Base-by-base conservation (phyloP, 2,888 invertebrate genomes). In the Lymantria dispar region DNA sequence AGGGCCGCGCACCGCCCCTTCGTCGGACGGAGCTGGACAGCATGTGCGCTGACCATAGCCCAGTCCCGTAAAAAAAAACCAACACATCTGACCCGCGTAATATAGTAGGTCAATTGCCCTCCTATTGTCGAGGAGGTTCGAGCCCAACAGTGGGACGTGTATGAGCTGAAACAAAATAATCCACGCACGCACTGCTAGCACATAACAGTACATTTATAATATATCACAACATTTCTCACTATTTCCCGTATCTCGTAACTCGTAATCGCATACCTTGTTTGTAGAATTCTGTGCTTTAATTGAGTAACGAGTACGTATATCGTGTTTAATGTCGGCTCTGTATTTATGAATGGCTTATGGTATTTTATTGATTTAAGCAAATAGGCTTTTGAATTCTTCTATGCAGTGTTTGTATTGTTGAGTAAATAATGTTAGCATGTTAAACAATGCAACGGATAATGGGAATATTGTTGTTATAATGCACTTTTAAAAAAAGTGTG, bases 261-360 rank as follows among this genome's bases (percentile, higher is more conserved):
- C 45, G 42, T 54, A 55, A 62, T 65, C 68, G 64, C 64, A 64
- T 65, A 76, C 74, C 81, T 80, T 77, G 81, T 83, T 83, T 80
- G 80, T 68, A 50, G 71, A 72, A 76, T 73, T 76, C 73, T 54
- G 46, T 70, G 67, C 71, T 78, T 79, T 83, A 84, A 84, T 83
- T 83, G 81, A 80, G 74, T 76, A 78, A 78, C 72, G 68, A 65
- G 63, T 68, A 70, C 68, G 71, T 76, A 72, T 72, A 69, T 73
- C 62, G 62, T 66, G 56, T 64, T 70, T 69, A 69, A 75, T 72
- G 59, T 63, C 51, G 42, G 54, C 30, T 39, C 15, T 40, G 22
- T 52, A 12, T 52, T 52, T 47, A 49, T 46, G 36, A 50, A 41
- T 39, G 45, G 45, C 31, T 46, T 48, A 54, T 53, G 50, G 57